These are phyloP conservation scores for Dermolepida albohirtum DNA, from an alignment of 2,888 invertebrate genomes.

Conservation along the genomic window DNA sequence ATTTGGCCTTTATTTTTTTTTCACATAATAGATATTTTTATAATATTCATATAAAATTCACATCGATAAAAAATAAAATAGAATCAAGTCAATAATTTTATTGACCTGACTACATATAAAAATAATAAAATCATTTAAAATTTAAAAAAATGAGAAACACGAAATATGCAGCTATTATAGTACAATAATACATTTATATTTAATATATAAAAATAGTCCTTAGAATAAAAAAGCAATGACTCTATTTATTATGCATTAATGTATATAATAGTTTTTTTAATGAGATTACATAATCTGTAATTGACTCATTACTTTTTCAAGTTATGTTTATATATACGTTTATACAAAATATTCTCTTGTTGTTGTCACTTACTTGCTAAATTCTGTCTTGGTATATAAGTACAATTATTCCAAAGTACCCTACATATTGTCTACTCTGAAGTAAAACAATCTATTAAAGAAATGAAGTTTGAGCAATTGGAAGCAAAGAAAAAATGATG, in stretches of 20 bases:
- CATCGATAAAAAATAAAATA: slow-evolving; percentile 15
- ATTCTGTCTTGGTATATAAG: slow-evolving; percentile 9
- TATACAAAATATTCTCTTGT: slow-evolving; percentile 8
- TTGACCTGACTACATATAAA: slow-evolving; percentile 4
- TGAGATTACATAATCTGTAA: too few relatives aligned
- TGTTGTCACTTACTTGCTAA: background rate
- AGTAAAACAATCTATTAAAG: background rate
- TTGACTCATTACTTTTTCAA: too few relatives aligned
- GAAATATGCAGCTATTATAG: too few relatives aligned
- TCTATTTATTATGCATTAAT: too few relatives aligned
- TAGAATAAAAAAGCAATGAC: too few relatives aligned
- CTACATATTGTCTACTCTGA: background rate
- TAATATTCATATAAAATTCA: slow-evolving; percentile 23
- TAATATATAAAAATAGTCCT: too few relatives aligned
- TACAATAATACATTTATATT: too few relatives aligned
- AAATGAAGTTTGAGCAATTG: slow-evolving; percentile 25
- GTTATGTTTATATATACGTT: background rate
- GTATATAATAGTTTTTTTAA: slow-evolving; percentile 2
- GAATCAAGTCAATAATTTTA: slow-evolving; percentile 10
- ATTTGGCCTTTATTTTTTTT: slow-evolving; percentile 26
- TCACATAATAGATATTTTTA: slow-evolving; percentile 20
- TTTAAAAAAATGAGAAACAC: too few relatives aligned
- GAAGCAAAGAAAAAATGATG: background rate
- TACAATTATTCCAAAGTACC: slow-evolving; percentile 10
- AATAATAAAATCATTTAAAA: background rate